A percentile compares a stretch with the other conserved stretches of the same genome.
phyloP scores from a whole-genome alignment of 2,888 invertebrate genomes.

The Lydus trimaculatus region DNA sequence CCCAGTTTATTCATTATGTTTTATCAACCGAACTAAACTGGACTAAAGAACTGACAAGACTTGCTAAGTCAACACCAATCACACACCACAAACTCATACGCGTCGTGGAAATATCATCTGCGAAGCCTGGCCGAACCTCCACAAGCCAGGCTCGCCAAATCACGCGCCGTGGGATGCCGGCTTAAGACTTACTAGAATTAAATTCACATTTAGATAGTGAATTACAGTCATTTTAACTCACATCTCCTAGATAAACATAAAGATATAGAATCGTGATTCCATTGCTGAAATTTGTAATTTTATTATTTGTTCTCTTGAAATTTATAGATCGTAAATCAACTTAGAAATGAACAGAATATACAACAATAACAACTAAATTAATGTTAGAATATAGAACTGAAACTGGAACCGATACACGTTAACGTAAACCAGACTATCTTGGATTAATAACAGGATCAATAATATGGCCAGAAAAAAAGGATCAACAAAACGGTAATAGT shows the following conservation, averaged over 20 bases:
- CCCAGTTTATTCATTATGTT: too few species aligned
- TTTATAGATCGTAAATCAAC: background rate
- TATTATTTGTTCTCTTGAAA: background rate
- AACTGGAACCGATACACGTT: background rate
- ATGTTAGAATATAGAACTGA: background rate
- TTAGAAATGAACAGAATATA: background rate
- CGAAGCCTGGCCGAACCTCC: too few species aligned
- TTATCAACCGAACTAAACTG: too few species aligned
- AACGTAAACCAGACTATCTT: background rate
- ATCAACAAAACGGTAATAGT: too few species aligned
- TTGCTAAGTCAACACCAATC: too few species aligned
- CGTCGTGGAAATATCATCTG: too few species aligned
- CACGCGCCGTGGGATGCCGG: too few species aligned
- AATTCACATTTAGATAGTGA: slow-evolving; percentile 10
- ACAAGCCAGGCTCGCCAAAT: too few species aligned
- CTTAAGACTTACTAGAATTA: slow-evolving; percentile 19
- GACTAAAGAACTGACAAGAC: too few species aligned
- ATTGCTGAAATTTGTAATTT: background rate
- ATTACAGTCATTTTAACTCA: slow-evolving; percentile 10
- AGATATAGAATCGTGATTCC: background rate
- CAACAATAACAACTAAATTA: background rate
- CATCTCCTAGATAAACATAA: background rate
- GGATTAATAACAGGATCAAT: too few species aligned
- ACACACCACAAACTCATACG: too few species aligned
- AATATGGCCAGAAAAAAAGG: too few species aligned